Evolutionary conservation across 2,888 invertebrate genomes (phyloP), one percentile per base, ranked within the genome.

Genomic region (Prosopocoilus inquinatus): DNA sequence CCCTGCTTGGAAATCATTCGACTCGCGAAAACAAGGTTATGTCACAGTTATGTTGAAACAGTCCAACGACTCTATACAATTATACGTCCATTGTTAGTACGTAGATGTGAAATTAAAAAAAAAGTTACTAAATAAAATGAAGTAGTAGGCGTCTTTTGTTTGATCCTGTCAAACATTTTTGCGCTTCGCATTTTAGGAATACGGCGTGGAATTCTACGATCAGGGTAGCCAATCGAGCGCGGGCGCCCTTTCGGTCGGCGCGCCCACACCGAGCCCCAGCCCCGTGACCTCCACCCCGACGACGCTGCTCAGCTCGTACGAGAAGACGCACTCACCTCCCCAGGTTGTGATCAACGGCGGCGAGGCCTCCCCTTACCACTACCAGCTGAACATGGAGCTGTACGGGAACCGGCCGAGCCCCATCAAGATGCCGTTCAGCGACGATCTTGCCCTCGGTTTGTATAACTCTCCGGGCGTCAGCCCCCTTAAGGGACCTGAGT

Each of bases 361-460:
- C 9, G 72, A 79, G 0, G 77, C 79, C 3, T 72, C 79, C 0
- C 77, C 79, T 9, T 80, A 78, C 59, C 80, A 79, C 77, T 81
- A 47, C 56, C 28, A 12, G 3, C 53, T 67, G 20, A 65, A 66
- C 53, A 54, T 70, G 11, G 70, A 69, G 55, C 61, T 68, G 11
- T 73, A 72, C 16, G 66, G 63, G 13, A 53, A 34, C 34, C 73
- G 73, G 59, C 65, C 68, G 20, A 77, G 75, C 58, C 77, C 77
- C 32, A 72, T 76, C 7, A 77, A 77, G 63, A 72, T 71, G 43
- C 74, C 74, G 9, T 64, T 75, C 54, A 68, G 68, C 38, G 77
- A 78, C 50, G 76, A 76, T 53, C 69, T 41, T 13, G 41, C 47
- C 12, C 47, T 16, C 34, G 47, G 34, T 28, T 41, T 68, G 50